Conservation (phyloP, 2,888 invertebrate species). For the Apodemia zela region DNA sequence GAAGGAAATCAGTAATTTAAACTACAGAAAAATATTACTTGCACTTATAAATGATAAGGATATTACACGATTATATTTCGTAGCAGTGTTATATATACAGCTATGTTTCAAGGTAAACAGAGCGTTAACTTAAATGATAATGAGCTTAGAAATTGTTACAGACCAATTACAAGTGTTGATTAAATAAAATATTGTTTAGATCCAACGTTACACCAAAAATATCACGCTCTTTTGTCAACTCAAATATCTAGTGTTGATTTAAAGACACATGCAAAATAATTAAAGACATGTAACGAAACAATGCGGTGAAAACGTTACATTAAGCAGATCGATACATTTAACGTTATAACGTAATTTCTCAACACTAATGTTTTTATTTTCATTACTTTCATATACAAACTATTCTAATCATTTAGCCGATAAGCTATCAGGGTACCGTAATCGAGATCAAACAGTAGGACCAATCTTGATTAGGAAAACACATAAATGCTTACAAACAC, state of each 20-base stretch:
- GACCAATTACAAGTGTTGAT: slow-evolving; percentile 37
- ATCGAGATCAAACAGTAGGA: slow-evolving; percentile 6
- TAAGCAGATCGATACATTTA: slow-evolving; percentile 45
- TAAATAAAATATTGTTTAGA: slow-evolving; percentile 30
- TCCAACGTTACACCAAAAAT: too few relatives aligned
- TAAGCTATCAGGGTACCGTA: slow-evolving; percentile 29
- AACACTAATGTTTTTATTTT: slow-evolving; percentile 38
- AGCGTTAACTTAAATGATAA: slow-evolving; percentile 41
- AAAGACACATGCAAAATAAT: too few relatives aligned
- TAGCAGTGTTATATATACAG: too few relatives aligned
- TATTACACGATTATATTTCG: too few relatives aligned
- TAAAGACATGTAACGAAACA: too few relatives aligned
- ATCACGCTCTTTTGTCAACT: not conserved
- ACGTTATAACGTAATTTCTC: slow-evolving; percentile 42
- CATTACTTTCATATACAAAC: slow-evolving; percentile 26
- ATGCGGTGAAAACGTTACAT: slow-evolving; percentile 25
- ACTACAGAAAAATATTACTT: too few relatives aligned
- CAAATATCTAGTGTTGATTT: too few relatives aligned
- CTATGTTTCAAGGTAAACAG: too few relatives aligned
- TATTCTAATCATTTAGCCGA: slow-evolving; percentile 34
- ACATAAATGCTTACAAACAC: slow-evolving; percentile 10
- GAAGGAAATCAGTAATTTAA: too few relatives aligned
- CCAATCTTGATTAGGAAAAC: slow-evolving; percentile 4
- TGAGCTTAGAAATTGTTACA: slow-evolving; percentile 34
- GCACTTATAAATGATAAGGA: too few relatives aligned